Base-by-base conservation (phyloP, 2,113 vertebrate species). In the Menidia beryllina region DNA sequence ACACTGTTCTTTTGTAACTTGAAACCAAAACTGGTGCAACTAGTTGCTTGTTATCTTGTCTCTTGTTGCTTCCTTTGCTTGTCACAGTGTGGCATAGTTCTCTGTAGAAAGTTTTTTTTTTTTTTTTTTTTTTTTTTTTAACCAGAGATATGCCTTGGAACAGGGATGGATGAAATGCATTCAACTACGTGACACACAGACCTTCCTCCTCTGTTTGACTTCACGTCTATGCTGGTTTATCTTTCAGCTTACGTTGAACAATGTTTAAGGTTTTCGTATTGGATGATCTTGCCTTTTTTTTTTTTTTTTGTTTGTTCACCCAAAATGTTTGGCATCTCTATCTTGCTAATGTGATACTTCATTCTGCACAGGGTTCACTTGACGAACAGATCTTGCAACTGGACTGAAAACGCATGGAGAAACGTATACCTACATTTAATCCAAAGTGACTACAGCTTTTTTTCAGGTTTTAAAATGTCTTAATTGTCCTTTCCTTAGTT, bases 61-160 rank as follows among this genome's bases (percentile, higher is more conserved):
- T 48, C 55, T 34, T 34, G 14, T 54, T 70, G 43, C 43, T 65
- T 64, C 43, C 70, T 63, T 23, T 15, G 15, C 55, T 58, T 34
- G n/a, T 75, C 57, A 58, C 19, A 41, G n/a, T 45, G 34, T 63
- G 52, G 51, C 67, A 47, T 47, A 26, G 53, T 70, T 74, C 47
- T 74, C 26, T 9, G 39, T 52, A 3, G n/a, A 39, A 6, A 19
- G 34, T 64, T 53, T 76, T 36, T 55, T 69, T 59, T 14, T n/a
- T n/a, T n/a, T n/a, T n/a, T n/a, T n/a, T 64, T 53, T 76, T 36
- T 55, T 69, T 59, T 14, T 27, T 69, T 77, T 77, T 82, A 67
- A 84, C 89, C 79, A 30, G 81, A 85, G 65, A 75, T 50, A 85
- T 91, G 87, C 89, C 82, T 91, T 91, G 76, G 86, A 87, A 62